A percentile compares a stretch with the other conserved stretches of the same genome.
These are phyloP conservation scores for Loxodonta africana DNA, from an alignment of 2,113 vertebrate species.

Conservation along the genomic window DNA sequence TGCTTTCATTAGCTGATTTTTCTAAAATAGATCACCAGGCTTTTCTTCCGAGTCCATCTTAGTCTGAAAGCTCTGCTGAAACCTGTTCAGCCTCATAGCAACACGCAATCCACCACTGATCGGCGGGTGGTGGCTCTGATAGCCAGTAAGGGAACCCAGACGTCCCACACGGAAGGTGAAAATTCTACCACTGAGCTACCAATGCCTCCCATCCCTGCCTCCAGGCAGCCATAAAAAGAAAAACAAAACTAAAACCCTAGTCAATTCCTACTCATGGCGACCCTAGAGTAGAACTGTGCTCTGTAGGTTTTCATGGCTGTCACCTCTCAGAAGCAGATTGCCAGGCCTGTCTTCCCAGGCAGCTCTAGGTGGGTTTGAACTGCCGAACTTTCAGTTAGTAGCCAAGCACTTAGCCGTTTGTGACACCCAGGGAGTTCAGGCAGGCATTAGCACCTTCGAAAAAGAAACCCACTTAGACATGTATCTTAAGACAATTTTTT, in stretches of 20 bases:
- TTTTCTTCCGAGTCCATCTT: not conserved
- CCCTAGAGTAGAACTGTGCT: not conserved
- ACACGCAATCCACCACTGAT: not conserved
- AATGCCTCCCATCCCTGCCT: not conserved
- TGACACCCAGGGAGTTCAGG: not conserved
- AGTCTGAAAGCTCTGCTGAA: not conserved
- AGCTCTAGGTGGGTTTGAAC: not conserved
- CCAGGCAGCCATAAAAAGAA: not conserved
- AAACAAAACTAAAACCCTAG: not conserved
- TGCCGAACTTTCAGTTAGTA: not conserved
- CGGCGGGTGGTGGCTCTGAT: not conserved
- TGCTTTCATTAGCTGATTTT: not conserved
- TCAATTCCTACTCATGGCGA: not conserved
- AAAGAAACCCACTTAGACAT: conserved; percentile 5
- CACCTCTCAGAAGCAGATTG: not conserved
- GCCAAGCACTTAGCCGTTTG: not conserved
- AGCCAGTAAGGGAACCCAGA: not conserved
- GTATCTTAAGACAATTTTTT: not conserved
- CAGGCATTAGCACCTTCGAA: not conserved
- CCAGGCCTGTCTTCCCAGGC: not conserved
- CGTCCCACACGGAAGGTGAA: not conserved
- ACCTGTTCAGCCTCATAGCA: not conserved
- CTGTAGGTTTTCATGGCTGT: not conserved
- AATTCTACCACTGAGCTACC: not conserved
- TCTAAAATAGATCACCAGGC: not conserved